A percentile compares a stretch with the other conserved stretches of the same genome.
phyloP scores from a whole-genome alignment of 2,113 vertebrate species.

The Aldabrachelys gigantea region DNA sequence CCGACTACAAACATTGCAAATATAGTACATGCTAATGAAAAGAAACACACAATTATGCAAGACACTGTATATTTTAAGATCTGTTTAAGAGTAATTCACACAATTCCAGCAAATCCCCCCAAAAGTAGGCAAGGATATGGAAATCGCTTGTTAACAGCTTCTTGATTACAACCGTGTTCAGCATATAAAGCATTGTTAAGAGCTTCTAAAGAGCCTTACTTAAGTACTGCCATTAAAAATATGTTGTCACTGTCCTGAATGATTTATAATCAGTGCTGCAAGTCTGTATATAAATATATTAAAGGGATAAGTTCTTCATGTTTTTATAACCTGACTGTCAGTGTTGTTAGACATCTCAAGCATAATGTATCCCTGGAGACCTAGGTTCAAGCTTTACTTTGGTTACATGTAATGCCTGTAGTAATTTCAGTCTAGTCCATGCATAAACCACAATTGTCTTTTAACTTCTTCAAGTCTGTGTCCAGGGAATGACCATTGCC shows the following conservation, averaged over 20 bases:
- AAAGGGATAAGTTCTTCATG: neutral
- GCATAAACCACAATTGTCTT: neutral
- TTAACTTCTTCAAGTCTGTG: neutral
- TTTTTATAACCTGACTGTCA: rapidly evolving
- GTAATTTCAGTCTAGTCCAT: neutral
- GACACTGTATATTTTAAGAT: neutral
- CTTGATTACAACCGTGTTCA: neutral
- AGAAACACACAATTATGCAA: conserved; percentile 25
- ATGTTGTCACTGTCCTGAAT: neutral
- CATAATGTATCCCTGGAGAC: neutral
- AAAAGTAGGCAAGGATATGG: neutral
- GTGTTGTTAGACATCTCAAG: neutral
- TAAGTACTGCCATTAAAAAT: neutral
- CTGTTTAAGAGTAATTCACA: neutral
- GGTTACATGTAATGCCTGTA: rapidly evolving
- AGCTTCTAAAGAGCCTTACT: neutral
- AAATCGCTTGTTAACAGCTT: conserved; percentile 40
- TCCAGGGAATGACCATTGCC: neutral
- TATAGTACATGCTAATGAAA: neutral
- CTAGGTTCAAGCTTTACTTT: neutral
- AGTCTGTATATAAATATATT: neutral
- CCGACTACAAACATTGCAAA: conserved; percentile 33
- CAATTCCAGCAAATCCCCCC: conserved; percentile 23
- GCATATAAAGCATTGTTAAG: neutral
- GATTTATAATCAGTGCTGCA: neutral